Evolutionary conservation across 37 sponge, comb jelly and placozoan species (phyloP).

Genomic region (Geodia barretti): DNA sequence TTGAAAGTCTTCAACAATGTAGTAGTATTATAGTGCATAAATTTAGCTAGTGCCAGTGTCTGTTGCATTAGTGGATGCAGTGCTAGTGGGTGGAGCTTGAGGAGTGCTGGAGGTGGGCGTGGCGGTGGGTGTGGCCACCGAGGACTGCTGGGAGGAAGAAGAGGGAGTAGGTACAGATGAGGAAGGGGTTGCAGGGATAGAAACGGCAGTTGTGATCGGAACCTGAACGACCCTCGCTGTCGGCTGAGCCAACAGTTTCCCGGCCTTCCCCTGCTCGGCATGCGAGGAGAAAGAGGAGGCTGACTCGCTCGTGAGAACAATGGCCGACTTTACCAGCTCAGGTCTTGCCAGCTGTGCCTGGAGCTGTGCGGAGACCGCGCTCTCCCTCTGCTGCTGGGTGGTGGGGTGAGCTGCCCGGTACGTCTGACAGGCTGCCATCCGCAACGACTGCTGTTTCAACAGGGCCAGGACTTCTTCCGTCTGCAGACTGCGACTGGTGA

Average conservation of each 20-base stretch:
- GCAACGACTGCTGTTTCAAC: constrained; percentile 63
- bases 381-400: background rate
- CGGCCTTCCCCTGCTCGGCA: background rate
- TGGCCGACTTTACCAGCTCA: background rate
- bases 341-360: background rate
- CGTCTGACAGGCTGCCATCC: constrained; percentile 41
- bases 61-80: too few species aligned
- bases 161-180: background rate
- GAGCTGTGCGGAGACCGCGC: too few species aligned
- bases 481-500: constrained; percentile 26
- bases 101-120: constrained; percentile 1
- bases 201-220: background rate
- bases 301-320: background rate
- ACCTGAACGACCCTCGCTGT: background rate
- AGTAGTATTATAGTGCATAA: too few species aligned
- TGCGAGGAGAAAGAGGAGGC: background rate
- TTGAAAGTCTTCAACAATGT: too few species aligned
- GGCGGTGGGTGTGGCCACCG: too few species aligned
- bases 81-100: background rate
- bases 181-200: background rate
- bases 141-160: background rate
- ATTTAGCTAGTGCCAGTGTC: too few species aligned
- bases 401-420: background rate
- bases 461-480: constrained; percentile 74
- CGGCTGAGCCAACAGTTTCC: background rate